Percentiles rank a stretch among this genome's conserved stretches.
These are phyloP conservation scores for Darevskia mixta DNA, from an alignment of 2,797 vertebrate species.

Conservation along the genomic window DNA sequence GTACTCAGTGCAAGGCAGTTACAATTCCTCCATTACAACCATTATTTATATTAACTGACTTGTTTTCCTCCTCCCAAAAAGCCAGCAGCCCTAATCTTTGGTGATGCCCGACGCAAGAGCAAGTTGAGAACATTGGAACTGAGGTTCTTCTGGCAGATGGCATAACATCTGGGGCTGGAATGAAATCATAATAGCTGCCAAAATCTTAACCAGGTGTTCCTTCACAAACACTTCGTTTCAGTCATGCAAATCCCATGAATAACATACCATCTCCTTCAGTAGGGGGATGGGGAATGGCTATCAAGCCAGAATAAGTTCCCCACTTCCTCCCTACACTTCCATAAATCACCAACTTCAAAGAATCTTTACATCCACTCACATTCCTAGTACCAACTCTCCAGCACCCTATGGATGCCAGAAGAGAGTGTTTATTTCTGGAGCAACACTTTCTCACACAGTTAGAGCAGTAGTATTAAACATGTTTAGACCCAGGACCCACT, in stretches of 20 bases:
- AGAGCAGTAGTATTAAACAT: background rate
- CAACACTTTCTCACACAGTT: background rate
- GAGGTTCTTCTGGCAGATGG: constrained; percentile 61
- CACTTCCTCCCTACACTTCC: background rate
- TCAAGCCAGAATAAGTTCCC: background rate
- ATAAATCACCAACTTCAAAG: constrained; percentile 7
- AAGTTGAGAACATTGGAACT: constrained; percentile 50
- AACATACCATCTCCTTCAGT: constrained; percentile 53
- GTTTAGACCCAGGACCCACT: too few species aligned
- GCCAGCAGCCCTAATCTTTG: background rate
- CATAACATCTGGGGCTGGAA: constrained; percentile 47
- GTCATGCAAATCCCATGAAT: constrained; percentile 31
- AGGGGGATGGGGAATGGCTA: background rate
- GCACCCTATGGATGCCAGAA: background rate
- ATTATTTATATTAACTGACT: background rate
- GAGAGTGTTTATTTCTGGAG: background rate
- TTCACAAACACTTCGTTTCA: constrained; percentile 49
- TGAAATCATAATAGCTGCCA: constrained; percentile 47
- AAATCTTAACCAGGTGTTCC: constrained; percentile 58
- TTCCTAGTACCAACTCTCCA: constrained; percentile 2
- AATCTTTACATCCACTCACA: background rate
- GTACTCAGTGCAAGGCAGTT: background rate
- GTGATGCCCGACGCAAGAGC: background rate
- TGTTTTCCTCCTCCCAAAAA: background rate
- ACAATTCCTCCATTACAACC: background rate